Evolutionary conservation across 2,797 vertebrate species (phyloP), one percentile per base, ranked within the genome.

Genomic region (Furcifer pardalis): DNA sequence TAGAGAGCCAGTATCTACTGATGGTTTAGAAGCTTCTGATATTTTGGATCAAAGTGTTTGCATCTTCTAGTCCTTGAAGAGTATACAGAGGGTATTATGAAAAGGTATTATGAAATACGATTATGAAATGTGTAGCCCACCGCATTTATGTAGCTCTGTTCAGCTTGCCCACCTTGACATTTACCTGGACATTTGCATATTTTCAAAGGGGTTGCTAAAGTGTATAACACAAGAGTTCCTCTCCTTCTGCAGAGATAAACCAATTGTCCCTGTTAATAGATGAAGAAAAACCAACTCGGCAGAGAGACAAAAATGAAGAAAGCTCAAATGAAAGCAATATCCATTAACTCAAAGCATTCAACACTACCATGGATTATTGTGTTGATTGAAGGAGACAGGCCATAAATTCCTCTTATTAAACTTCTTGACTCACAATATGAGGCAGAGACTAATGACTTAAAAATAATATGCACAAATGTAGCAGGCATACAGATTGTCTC

Each of bases 361-460:
- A 89, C 89, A n/a, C 66, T 6, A 30, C 90, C n/a, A 4, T 82
- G 91, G 90, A 89, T 46, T 86, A 52, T 87, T 8, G 59, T 65
- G 1, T 84, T 63, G 91, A 87, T 85, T n/a, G 9, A 76, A 81
- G 89, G 85, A 93, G 89, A 90, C 89, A 65, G 32, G 6, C 87
- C 92, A 82, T 93, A 91, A 93, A 94, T 93, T 93, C 88, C 88
- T 85, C 92, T 89, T 30, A n/a, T 59, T 86, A 91, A 92, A 88
- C 89, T 81, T 91, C 91, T 91, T 79, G 8, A 90, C 87, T 82
- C 52, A 1, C 88, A 91, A 27, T 84, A 82, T 86, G 88, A 94
- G 94, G 89, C 66, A 82, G 90, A 93, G 92, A 94, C 80, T 90
- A 92, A 95, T 68, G 84, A 89, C 92, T 92, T 71, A 82, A 92